phyloP scores from a whole-genome alignment of 2,113 vertebrate species.

The Dasypus novemcinctus region DNA sequence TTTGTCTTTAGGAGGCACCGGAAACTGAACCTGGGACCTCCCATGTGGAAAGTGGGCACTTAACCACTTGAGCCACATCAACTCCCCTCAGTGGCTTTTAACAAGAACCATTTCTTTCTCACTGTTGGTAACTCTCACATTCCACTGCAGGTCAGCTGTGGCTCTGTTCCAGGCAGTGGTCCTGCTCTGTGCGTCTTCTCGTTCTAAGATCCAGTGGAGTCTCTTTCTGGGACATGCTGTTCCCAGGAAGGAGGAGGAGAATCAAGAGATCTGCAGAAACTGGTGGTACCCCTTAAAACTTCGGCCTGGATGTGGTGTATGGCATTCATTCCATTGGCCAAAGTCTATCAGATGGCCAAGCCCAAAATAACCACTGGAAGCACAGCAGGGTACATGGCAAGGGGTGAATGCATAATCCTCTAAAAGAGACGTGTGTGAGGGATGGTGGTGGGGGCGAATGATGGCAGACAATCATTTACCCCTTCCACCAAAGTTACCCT shows the following conservation, averaged over 20 bases:
- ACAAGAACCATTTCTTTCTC: not conserved
- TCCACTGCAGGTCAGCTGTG: not conserved
- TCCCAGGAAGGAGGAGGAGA: not conserved
- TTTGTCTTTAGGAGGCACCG: too few relatives aligned
- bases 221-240: not conserved
- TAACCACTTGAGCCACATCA: too few relatives aligned
- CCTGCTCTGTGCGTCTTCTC: not conserved
- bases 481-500: not conserved
- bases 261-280: not conserved
- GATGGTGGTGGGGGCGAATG: not conserved
- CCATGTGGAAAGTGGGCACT: too few relatives aligned
- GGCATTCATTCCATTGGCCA: not conserved
- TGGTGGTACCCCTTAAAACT: not conserved
- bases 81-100: not conserved
- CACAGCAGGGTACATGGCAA: not conserved
- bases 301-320: not conserved
- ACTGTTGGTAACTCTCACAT: not conserved
- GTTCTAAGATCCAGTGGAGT: not conserved
- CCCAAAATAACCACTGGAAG: not conserved
- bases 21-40: too few relatives aligned
- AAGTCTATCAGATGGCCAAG: not conserved
- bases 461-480: not conserved
- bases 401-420: not conserved
- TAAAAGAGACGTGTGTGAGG: not conserved
- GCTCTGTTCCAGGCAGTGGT: not conserved